These are phyloP conservation scores for Rhyacophila evoluta DNA, from an alignment of 2,888 invertebrate genomes.

Conservation along the genomic window DNA sequence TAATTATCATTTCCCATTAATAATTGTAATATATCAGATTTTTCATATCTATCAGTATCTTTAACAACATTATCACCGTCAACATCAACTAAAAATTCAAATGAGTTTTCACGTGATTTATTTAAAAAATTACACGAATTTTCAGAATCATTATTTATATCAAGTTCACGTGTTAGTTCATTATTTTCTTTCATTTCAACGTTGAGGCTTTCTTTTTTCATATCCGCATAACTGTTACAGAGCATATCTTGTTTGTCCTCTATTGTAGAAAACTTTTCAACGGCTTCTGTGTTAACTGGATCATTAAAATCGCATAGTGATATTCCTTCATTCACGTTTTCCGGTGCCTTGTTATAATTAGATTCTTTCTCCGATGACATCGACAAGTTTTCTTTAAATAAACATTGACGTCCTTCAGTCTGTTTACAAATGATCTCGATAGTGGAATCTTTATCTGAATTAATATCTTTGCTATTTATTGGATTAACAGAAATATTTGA, in stretches of 20 bases:
- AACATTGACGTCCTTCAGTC: not conserved
- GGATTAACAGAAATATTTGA: not conserved
- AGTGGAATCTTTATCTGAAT: not conserved
- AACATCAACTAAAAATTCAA: no score
- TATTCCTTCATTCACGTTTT: slow-evolving; percentile 5
- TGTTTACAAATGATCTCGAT: slow-evolving; percentile 7
- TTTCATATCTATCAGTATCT: no score
- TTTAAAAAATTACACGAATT: no score
- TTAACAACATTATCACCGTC: no score
- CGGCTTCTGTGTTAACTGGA: not conserved
- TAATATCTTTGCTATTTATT: not conserved
- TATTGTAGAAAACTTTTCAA: not conserved
- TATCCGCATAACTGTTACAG: not conserved
- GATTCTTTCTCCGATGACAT: not conserved
- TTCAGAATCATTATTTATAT: no score
- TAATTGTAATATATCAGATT: no score
- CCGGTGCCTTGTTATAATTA: not conserved
- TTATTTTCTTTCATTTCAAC: no score
- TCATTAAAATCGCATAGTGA: not conserved
- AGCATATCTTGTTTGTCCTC: not conserved
- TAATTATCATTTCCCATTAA: no score
- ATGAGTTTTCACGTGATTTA: no score
- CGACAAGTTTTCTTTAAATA: not conserved
- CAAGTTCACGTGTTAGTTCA: no score
- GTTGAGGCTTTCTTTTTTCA: no score